Conservation (phyloP, 1,140 invertebrate species). For the Pogonomyrmex californicus region DNA sequence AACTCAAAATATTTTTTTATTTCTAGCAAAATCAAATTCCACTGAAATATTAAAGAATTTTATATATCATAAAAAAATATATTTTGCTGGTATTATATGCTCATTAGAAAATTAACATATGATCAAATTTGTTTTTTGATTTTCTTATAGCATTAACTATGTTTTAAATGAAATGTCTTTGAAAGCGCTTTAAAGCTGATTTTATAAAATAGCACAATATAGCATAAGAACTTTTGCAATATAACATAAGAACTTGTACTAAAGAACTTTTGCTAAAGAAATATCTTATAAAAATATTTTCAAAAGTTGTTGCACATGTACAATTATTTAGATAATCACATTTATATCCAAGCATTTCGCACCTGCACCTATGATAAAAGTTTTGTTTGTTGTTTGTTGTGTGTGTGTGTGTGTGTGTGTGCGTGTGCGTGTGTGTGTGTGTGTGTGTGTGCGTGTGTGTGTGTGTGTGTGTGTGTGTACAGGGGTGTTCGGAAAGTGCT, state of each 20-base stretch:
- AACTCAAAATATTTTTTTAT: conserved; percentile 38
- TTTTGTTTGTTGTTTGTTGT: too few relatives aligned
- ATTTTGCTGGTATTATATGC: conserved; percentile 14
- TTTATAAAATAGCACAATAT: conserved; percentile 15
- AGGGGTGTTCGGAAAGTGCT: too few relatives aligned
- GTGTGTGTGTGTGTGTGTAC: too few relatives aligned
- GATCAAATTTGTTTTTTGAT: background rate
- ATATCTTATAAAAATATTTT: conserved; percentile 22
- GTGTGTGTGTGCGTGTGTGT: too few relatives aligned
- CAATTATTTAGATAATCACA: conserved; percentile 38
- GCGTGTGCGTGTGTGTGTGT: too few relatives aligned
- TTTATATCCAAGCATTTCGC: conserved; percentile 34
- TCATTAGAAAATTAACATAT: background rate
- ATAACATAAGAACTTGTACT: background rate
- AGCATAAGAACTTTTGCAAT: background rate
- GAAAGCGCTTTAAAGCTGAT: conserved; percentile 34
- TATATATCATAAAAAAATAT: conserved; percentile 1
- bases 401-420: too few relatives aligned
- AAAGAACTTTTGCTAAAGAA: background rate
- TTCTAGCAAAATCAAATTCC: background rate
- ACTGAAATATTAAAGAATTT: conserved; percentile 3
- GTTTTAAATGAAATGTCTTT: background rate
- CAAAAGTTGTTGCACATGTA: conserved; percentile 3
- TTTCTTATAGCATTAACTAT: background rate
- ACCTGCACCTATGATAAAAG: conserved; percentile 46